These are phyloP conservation scores for Harpagus bidentatus DNA, from an alignment of 2,113 vertebrate species.

Conservation along the genomic window DNA sequence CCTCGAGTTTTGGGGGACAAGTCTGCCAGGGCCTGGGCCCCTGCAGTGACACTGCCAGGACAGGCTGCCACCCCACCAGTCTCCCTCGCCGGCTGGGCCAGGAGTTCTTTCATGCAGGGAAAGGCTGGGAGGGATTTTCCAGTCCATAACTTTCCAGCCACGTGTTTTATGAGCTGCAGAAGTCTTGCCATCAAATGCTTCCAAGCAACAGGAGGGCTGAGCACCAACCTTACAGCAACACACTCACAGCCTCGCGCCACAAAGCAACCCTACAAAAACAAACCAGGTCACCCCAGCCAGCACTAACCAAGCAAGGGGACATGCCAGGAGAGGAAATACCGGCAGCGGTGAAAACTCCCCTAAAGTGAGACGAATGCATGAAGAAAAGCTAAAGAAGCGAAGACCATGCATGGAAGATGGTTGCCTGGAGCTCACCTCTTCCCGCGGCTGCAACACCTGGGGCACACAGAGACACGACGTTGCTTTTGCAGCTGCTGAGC, in stretches of 20 bases:
- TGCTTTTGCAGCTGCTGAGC: background rate
- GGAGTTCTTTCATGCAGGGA: background rate
- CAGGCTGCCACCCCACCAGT: background rate
- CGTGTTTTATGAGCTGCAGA: rapidly evolving
- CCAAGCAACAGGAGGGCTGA: background rate
- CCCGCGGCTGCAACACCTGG: background rate
- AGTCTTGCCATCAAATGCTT: rapidly evolving
- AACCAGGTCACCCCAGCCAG: background rate
- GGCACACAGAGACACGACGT: background rate
- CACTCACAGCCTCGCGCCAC: background rate
- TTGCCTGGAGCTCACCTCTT: background rate
- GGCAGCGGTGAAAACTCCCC: rapidly evolving
- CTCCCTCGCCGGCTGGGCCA: rapidly evolving
- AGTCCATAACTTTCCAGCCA: background rate
- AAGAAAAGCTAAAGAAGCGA: background rate
- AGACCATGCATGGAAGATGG: background rate
- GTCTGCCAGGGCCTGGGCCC: background rate
- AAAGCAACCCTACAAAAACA: background rate
- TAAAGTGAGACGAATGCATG: rapidly evolving
- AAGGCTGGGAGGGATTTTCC: background rate
- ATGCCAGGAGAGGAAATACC: rapidly evolving
- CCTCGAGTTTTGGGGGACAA: rapidly evolving
- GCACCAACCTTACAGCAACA: background rate
- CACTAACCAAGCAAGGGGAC: background rate
- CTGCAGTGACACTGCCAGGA: background rate